Percentiles rank a stretch among this genome's conserved stretches.
These are phyloP conservation scores for Hoplodrina blanda DNA, from an alignment of 2,888 invertebrate genomes.

Conservation along the genomic window DNA sequence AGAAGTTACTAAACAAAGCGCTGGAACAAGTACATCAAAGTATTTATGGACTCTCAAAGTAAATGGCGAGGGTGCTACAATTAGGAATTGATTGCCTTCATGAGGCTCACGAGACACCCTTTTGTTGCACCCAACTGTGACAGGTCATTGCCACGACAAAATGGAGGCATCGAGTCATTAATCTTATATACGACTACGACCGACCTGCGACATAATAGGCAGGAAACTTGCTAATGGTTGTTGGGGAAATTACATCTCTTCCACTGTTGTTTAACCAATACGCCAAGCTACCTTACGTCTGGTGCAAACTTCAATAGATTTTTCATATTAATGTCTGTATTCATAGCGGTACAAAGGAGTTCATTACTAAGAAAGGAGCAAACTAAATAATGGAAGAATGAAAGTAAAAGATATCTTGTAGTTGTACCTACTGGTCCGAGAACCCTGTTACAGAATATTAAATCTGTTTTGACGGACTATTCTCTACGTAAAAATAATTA, in stretches of 20 bases:
- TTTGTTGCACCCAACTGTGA: slow-evolving; percentile 78
- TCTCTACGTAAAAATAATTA: slow-evolving; percentile 43
- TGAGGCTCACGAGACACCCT: slow-evolving; percentile 67
- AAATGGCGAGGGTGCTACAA: slow-evolving; percentile 58
- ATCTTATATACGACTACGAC: slow-evolving; percentile 86
- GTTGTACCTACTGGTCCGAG: slow-evolving; percentile 11
- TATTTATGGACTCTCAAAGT: slow-evolving; percentile 32
- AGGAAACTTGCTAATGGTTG: slow-evolving; percentile 84
- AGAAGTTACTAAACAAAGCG: slow-evolving; percentile 32
- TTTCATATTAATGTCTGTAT: slow-evolving; percentile 49
- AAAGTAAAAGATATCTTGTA: slow-evolving; percentile 43
- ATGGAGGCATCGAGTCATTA: slow-evolving; percentile 81
- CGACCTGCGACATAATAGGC: slow-evolving; percentile 76
- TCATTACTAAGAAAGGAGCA: slow-evolving; percentile 52
- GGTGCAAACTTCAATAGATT: slow-evolving; percentile 67
- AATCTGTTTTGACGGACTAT: slow-evolving; percentile 39
- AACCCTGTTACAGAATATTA: slow-evolving; percentile 28
- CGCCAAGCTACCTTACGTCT: slow-evolving; percentile 61
- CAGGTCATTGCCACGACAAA: slow-evolving; percentile 78
- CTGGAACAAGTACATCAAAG: slow-evolving; percentile 23
- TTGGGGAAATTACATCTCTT: slow-evolving; percentile 84
- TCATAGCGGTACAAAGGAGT: slow-evolving; percentile 57
- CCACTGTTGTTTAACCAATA: slow-evolving; percentile 71
- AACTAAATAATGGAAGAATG: slow-evolving; percentile 56
- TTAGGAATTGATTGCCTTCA: slow-evolving; percentile 72